Evolutionary conservation across 2,113 vertebrate species (phyloP).

Genomic region (Eidolon helvum): DNA sequence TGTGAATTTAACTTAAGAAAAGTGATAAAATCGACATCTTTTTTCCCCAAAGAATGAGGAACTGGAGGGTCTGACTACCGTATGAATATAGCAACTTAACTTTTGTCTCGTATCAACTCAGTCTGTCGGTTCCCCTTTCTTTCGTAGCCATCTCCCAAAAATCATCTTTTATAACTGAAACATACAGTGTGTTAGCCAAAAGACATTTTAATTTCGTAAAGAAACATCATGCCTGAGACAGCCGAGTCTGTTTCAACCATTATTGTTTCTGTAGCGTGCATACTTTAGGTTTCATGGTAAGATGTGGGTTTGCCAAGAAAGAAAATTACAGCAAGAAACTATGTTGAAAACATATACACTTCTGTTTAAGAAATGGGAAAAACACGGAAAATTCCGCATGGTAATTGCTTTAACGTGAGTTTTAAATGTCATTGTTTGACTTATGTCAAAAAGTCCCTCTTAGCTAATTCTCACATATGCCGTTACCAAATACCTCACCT

Average conservation of each 20-base stretch:
- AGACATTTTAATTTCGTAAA: conserved; percentile 74
- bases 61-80: background rate
- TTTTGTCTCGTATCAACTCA: background rate
- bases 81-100: background rate
- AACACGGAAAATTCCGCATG: conserved; percentile 62
- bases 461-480: conserved; percentile 23
- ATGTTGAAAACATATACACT: conserved; percentile 77
- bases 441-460: conserved; percentile 54
- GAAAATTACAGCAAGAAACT: conserved; percentile 77
- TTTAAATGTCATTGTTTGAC: conserved; percentile 72
- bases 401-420: conserved; percentile 74
- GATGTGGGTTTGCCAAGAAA: conserved; percentile 75
- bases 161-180: conserved; percentile 36
- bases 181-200: conserved; percentile 37
- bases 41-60: background rate
- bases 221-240: conserved; percentile 63
- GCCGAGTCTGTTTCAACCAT: conserved; percentile 74
- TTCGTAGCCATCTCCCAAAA: conserved; percentile 7
- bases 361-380: conserved; percentile 78
- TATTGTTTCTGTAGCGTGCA: conserved; percentile 67
- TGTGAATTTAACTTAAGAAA: background rate
- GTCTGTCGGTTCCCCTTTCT: conserved; percentile 8
- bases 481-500: background rate
- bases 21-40: conserved; percentile 3
- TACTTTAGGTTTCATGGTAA: conserved; percentile 78